phyloP scores from a whole-genome alignment of 2,113 vertebrate species.

The Thymallus thymallus region DNA sequence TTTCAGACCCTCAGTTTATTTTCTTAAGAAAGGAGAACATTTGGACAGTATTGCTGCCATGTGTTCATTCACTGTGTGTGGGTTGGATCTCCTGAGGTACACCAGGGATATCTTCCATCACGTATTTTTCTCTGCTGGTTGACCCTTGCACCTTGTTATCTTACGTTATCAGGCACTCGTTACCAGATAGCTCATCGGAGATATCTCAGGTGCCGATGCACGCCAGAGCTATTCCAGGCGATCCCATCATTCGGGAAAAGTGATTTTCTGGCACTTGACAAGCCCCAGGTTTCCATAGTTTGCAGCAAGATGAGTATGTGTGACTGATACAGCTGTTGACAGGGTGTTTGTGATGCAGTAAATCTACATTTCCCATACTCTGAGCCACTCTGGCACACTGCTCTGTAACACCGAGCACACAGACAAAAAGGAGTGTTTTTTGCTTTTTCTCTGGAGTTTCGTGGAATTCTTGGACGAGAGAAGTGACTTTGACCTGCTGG shows the following conservation, averaged over 20 bases:
- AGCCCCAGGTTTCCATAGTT: background rate
- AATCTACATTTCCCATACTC: background rate
- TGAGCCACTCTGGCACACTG: background rate
- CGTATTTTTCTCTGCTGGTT: background rate
- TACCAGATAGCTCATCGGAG: background rate
- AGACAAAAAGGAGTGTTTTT: background rate
- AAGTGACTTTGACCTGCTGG: slow-evolving; percentile 1
- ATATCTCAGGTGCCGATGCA: background rate
- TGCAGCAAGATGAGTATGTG: background rate
- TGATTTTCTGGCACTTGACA: background rate
- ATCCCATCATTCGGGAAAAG: background rate
- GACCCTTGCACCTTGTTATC: background rate
- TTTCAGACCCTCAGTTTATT: slow-evolving; percentile 5
- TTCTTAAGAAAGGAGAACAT: background rate
- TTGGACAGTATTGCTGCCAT: slow-evolving; percentile 15
- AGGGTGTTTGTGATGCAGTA: background rate
- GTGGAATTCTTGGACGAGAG: background rate
- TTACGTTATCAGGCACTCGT: background rate
- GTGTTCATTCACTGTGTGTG: slow-evolving; percentile 3
- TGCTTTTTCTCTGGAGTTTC: background rate
- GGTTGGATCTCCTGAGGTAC: background rate
- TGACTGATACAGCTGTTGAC: slow-evolving; percentile 4
- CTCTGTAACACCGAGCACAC: background rate
- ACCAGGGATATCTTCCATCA: background rate
- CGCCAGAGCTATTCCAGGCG: background rate